These are phyloP conservation scores for Congeria kusceri DNA, from an alignment of 2,888 invertebrate genomes.

Conservation along the genomic window DNA sequence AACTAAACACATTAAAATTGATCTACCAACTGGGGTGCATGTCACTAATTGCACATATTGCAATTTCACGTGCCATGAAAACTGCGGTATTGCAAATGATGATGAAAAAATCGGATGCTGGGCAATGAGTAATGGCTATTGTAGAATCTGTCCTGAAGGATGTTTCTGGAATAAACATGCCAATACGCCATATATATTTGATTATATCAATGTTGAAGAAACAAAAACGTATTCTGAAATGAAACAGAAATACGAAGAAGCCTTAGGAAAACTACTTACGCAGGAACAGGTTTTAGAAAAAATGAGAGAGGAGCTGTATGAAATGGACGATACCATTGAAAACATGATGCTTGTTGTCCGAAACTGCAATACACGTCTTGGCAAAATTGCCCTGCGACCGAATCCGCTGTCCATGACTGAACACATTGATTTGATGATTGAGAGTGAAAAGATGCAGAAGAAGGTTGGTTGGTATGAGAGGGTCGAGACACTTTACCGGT, in stretches of 20 bases:
- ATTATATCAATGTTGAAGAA: conserved; percentile 15
- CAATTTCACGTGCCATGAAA: conserved; percentile 49
- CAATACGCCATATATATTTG: conserved; percentile 47
- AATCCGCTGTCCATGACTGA: no score
- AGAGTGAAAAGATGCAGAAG: conserved; percentile 48
- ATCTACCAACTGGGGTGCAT: conserved; percentile 40
- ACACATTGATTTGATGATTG: conserved; percentile 55
- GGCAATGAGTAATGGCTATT: conserved; percentile 50
- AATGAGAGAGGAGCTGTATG: conserved; percentile 32
- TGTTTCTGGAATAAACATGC: conserved; percentile 49
- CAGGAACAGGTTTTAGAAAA: conserved; percentile 27
- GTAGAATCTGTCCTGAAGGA: conserved; percentile 29
- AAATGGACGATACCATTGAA: not conserved
- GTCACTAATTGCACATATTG: conserved; percentile 58
- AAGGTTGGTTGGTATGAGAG: conserved; percentile 16
- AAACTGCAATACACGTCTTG: conserved; percentile 35
- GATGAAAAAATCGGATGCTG: conserved; percentile 41
- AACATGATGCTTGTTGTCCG: conserved; percentile 33
- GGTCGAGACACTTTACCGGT: not conserved
- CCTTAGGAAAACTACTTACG: conserved; percentile 11
- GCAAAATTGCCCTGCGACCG: conserved; percentile 46
- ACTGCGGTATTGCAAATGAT: conserved; percentile 48
- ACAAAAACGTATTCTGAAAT: conserved; percentile 42
- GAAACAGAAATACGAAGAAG: conserved; percentile 32
- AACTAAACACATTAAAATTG: conserved; percentile 33